Conservation (phyloP, 2,888 invertebrate species). For the Brachyopa scutellaris region DNA sequence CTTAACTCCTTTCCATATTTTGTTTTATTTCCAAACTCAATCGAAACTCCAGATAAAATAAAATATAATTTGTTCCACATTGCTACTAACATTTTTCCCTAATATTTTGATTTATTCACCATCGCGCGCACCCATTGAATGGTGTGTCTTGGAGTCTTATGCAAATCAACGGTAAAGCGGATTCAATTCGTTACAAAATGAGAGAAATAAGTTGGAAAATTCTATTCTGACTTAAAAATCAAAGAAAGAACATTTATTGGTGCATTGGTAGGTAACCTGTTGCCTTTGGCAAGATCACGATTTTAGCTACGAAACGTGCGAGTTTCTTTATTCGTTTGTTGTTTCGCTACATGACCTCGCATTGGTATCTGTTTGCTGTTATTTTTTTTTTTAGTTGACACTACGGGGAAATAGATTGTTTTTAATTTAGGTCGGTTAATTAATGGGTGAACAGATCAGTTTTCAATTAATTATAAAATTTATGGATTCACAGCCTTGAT, state of each 20-base stretch:
- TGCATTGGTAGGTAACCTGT: slow-evolving; percentile 1
- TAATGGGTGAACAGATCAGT: slow-evolving; percentile 20
- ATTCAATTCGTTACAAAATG: slow-evolving; percentile 19
- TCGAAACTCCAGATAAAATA: no score
- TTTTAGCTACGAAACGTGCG: slow-evolving; percentile 49
- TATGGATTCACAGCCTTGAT: slow-evolving; percentile 1
- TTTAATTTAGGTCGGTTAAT: slow-evolving; percentile 15
- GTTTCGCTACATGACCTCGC: slow-evolving; percentile 26
- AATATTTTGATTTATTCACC: neutral
- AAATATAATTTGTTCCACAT: neutral
- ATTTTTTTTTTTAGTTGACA: slow-evolving; percentile 2
- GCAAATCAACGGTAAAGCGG: slow-evolving; percentile 39
- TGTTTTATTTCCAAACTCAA: neutral
- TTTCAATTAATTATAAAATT: slow-evolving; percentile 8
- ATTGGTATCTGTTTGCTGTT: slow-evolving; percentile 15
- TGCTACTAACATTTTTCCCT: neutral
- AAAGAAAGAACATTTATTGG: slow-evolving; percentile 18
- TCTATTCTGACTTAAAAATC: slow-evolving; percentile 35
- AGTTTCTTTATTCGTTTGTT: slow-evolving; percentile 14
- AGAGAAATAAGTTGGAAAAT: slow-evolving; percentile 12
- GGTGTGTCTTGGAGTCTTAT: slow-evolving; percentile 36
- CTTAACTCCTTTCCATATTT: neutral
- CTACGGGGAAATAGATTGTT: slow-evolving; percentile 7
- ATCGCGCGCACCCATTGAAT: slow-evolving; percentile 15
- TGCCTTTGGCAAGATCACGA: slow-evolving; percentile 38